Percentiles rank a stretch among this genome's conserved stretches.
phyloP scores from a whole-genome alignment of 1,140 invertebrate species.

The Aphelenchoides fujianensis region DNA sequence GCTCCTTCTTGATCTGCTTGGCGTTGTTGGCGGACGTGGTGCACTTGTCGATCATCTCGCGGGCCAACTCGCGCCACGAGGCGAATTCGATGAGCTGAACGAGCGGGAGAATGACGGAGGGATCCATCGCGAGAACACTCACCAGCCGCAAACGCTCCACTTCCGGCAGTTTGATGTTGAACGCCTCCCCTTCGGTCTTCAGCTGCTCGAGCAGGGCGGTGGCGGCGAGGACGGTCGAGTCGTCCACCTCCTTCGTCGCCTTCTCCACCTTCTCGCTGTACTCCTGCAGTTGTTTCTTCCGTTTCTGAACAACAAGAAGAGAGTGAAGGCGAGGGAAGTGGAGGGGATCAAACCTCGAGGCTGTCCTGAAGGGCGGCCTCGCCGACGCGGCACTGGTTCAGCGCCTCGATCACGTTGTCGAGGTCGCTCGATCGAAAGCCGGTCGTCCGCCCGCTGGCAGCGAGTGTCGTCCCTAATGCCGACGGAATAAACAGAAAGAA shows the following conservation, averaged over 20 bases:
- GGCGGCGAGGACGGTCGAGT: not conserved
- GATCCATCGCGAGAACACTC: not conserved
- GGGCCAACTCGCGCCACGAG: not conserved
- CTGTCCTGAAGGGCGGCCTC: not conserved
- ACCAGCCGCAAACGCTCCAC: not conserved
- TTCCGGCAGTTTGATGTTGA: slow-evolving; percentile 28
- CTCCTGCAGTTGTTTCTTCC: slow-evolving; percentile 32
- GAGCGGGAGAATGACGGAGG: not conserved
- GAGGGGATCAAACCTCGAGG: too few species aligned
- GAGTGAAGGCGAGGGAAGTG: not conserved
- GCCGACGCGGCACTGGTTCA: not conserved
- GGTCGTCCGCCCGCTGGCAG: slow-evolving; percentile 40
- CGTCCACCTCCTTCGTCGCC: slow-evolving; percentile 17
- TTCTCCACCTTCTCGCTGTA: slow-evolving; percentile 30
- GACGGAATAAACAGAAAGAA: slow-evolving; percentile 6
- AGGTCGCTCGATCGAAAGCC: slow-evolving; percentile 35
- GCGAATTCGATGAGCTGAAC: not conserved
- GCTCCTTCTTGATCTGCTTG: not conserved
- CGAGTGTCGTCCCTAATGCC: slow-evolving; percentile 42
- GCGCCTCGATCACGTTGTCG: not conserved
- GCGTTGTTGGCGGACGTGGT: not conserved
- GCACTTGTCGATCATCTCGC: not conserved
- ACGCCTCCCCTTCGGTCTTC: slow-evolving; percentile 20
- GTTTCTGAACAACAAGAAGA: not conserved
- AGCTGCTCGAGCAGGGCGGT: slow-evolving; percentile 23